A percentile compares a stretch with the other conserved stretches of the same genome.
These are phyloP conservation scores for Lysiphlebus fabarum DNA, from an alignment of 1,140 invertebrate genomes.

Conservation along the genomic window DNA sequence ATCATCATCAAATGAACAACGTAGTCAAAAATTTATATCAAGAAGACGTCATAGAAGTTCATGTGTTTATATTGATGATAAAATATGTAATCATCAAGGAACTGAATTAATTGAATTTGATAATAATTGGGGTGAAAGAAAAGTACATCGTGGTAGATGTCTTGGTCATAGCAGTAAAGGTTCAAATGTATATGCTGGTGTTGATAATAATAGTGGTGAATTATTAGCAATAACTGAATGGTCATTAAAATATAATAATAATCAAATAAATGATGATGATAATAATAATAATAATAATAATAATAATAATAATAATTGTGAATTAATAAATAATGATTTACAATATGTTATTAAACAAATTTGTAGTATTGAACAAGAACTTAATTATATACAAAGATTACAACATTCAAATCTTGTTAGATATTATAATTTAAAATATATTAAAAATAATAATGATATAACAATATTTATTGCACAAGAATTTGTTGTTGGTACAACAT, in stretches of 20 bases:
- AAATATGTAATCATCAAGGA: conserved; percentile 56
- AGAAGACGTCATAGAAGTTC: conserved; percentile 42
- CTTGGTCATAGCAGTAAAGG: conserved; percentile 64
- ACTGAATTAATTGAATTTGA: conserved; percentile 57
- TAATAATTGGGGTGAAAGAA: conserved; percentile 55
- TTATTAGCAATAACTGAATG: conserved; percentile 69
- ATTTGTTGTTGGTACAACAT: conserved; percentile 59
- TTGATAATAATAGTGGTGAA: conserved; percentile 67
- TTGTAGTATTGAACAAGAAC: conserved; percentile 68
- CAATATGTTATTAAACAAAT: conserved; percentile 59
- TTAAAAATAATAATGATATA: conserved; percentile 58
- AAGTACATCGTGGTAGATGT: conserved; percentile 58
- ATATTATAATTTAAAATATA: conserved; percentile 69
- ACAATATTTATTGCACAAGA: conserved; percentile 65
- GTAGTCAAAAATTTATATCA: conserved; percentile 33
- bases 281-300: conserved; percentile 21
- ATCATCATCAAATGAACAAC: conserved; percentile 41
- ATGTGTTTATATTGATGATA: conserved; percentile 49
- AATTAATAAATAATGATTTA: conserved; percentile 50
- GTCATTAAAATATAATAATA: conserved; percentile 65
- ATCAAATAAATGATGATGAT: conserved; percentile 27
- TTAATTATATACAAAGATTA: conserved; percentile 65
- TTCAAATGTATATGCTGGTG: conserved; percentile 66
- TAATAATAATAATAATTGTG: too few species aligned
- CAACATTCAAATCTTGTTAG: conserved; percentile 69